Evolutionary conservation across 2,113 vertebrate species (phyloP).

Genomic region (Motacilla tschutschensis): DNA sequence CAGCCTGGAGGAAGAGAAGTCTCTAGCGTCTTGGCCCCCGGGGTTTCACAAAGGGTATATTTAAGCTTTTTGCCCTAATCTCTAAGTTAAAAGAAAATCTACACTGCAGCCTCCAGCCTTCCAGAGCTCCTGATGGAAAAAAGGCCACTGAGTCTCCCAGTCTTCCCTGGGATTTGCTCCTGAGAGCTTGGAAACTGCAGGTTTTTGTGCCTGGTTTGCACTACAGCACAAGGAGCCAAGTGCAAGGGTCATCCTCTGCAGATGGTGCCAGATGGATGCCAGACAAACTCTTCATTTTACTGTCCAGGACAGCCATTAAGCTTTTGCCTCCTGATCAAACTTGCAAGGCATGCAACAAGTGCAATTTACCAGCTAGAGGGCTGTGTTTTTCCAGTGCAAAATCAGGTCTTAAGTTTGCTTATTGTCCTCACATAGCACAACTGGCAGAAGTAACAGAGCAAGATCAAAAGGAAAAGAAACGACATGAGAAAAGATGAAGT

Average conservation of each 20-base stretch:
- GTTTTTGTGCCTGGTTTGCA: neutral
- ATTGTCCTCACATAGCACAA: conserved; percentile 32
- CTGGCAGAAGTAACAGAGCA: conserved; percentile 26
- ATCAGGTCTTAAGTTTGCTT: neutral
- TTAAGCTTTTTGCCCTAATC: neutral
- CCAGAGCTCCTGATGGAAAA: neutral
- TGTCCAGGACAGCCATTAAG: neutral
- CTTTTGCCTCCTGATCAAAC: neutral
- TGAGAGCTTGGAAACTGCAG: neutral
- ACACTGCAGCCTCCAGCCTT: neutral
- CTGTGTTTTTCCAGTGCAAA: neutral
- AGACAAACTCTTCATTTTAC: neutral
- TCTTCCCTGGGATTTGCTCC: neutral
- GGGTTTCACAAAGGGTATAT: neutral
- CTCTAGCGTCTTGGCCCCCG: neutral
- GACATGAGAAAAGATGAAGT: conserved; percentile 23
- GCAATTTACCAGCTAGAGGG: neutral
- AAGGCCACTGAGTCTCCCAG: neutral
- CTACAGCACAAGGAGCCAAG: neutral
- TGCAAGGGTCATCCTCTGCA: neutral
- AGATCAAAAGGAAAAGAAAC: conserved; percentile 58
- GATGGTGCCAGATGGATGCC: neutral
- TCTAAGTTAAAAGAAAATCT: neutral
- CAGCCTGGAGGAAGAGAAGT: neutral
- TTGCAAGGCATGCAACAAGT: neutral